A percentile compares a stretch with the other conserved stretches of the same genome.
Conservation (phyloP, 2,797 vertebrate genomes). For the Enteromius viviparus region DNA sequence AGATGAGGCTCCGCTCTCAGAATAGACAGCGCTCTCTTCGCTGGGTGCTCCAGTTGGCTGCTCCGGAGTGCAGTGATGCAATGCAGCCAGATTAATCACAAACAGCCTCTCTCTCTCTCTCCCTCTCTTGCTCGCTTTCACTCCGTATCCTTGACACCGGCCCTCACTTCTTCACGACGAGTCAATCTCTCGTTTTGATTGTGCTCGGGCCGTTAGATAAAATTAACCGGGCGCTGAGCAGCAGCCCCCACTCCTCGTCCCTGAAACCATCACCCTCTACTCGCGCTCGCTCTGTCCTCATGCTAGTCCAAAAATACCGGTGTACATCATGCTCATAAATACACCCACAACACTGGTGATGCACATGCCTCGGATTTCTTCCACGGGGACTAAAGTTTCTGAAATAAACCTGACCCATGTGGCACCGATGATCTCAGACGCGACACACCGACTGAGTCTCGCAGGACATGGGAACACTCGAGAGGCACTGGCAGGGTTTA, state of each 20-base stretch:
- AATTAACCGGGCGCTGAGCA: conserved; percentile 33
- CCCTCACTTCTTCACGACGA: conserved; percentile 34
- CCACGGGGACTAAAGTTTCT: conserved; percentile 60
- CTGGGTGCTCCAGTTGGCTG: conserved; percentile 58
- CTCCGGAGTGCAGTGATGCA: conserved; percentile 53
- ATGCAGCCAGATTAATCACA: conserved; percentile 50
- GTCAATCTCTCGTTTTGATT: conserved; percentile 49
- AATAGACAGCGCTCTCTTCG: conserved; percentile 52
- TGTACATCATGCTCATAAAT: conserved; percentile 61
- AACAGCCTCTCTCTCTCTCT: conserved; percentile 36
- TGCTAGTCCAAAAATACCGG: conserved; percentile 56
- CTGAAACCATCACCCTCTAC: conserved; percentile 56
- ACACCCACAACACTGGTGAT: conserved; percentile 47
- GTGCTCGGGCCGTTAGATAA: conserved; percentile 52
- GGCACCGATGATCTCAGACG: conserved; percentile 51
- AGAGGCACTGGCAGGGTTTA: background rate
- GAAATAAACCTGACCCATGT: conserved; percentile 58
- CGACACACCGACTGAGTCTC: background rate
- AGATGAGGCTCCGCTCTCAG: conserved; percentile 52
- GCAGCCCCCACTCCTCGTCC: conserved; percentile 31
- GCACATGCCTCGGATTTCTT: conserved; percentile 61
- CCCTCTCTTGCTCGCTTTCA: conserved; percentile 11
- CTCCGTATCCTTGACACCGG: conserved; percentile 4
- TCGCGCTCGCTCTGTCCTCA: conserved; percentile 45
- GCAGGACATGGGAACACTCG: background rate